Conservation (phyloP, 2,888 invertebrate species). For the Drosophila rellima region DNA sequence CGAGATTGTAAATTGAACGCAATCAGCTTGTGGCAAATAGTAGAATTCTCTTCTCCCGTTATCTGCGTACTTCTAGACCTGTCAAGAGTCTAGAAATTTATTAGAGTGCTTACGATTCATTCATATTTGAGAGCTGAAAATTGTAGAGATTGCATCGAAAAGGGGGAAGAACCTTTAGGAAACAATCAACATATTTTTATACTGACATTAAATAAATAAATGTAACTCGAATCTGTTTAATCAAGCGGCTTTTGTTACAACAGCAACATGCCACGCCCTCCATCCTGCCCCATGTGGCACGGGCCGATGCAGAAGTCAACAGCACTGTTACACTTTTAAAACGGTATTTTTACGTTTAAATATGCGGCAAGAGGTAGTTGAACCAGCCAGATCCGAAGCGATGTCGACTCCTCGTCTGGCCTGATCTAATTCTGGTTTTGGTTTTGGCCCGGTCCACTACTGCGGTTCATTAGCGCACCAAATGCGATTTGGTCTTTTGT, state of each 20-base stretch:
- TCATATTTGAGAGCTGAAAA: not conserved
- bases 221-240: slow-evolving; percentile 47
- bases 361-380: slow-evolving; percentile 60
- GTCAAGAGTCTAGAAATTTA: slow-evolving; percentile 9
- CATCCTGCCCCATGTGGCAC: not conserved
- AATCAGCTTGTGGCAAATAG: not conserved
- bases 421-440: slow-evolving; percentile 27
- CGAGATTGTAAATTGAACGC: not conserved
- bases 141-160: slow-evolving; percentile 1
- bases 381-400: slow-evolving; percentile 24
- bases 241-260: slow-evolving; percentile 71
- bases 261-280: slow-evolving; percentile 9
- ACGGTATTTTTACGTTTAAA: slow-evolving; percentile 72
- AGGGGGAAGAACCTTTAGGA: slow-evolving; percentile 7
- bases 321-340: slow-evolving; percentile 77
- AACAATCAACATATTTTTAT: too few species aligned
- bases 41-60: not conserved
- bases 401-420: slow-evolving; percentile 41
- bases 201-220: too few species aligned
- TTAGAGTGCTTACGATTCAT: not conserved
- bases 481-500: slow-evolving; percentile 70
- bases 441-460: slow-evolving; percentile 44
- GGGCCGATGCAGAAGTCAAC: slow-evolving; percentile 54
- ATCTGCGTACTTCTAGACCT: not conserved
- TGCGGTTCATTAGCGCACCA: slow-evolving; percentile 81